Base-by-base conservation (phyloP, 2,113 vertebrate genomes). In the Myanophis thanlyinensis region DNA sequence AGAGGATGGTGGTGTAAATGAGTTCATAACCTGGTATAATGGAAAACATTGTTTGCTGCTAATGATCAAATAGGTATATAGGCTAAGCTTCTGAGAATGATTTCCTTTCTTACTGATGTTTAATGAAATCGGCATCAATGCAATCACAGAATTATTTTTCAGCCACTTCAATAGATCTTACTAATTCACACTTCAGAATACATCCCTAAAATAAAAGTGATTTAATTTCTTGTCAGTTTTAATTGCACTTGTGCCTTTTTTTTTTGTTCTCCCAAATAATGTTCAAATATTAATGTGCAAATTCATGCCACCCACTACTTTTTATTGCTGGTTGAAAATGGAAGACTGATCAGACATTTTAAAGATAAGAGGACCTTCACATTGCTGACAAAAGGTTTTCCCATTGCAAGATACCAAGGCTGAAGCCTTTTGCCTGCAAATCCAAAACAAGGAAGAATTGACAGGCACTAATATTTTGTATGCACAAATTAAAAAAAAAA, bases 391-490 rank as follows among this genome's bases (percentile, higher is more conserved):
- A n/a, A 27, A 27, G 91, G 48, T 12, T 56, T 51, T 8, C 4
- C 11, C 1, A 52, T 44, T 27, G 25, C 47, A 44, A 52, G 88
- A 73, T 93, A 95, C 95, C 93, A 92, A 56, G 93, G 84, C 18
- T 54, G 93, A 92, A 95, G 94, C 96, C 51, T 92, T 87, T 92
- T 92, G 93, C 94, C 95, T 96, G 4, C 48, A 89, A 93, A 96
- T 25, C 73, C 92, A 93, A 97, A 96, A 94, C 96, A 95, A 94
- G 96, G 94, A 94, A 97, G 98, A 98, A 95, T 98, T 98, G 97
- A 98, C 95, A 97, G 91, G 88, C 95, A 97, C 98, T 97, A 97
- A 97, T 98, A 97, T 97, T 95, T 93, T 92, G 96, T 97, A 97
- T 97, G 96, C 95, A 47, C 96, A 73, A 73, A 95, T 94, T 93